These are phyloP conservation scores for Megastigmus dorsalis DNA, from an alignment of 2,888 invertebrate species.

Conservation along the genomic window DNA sequence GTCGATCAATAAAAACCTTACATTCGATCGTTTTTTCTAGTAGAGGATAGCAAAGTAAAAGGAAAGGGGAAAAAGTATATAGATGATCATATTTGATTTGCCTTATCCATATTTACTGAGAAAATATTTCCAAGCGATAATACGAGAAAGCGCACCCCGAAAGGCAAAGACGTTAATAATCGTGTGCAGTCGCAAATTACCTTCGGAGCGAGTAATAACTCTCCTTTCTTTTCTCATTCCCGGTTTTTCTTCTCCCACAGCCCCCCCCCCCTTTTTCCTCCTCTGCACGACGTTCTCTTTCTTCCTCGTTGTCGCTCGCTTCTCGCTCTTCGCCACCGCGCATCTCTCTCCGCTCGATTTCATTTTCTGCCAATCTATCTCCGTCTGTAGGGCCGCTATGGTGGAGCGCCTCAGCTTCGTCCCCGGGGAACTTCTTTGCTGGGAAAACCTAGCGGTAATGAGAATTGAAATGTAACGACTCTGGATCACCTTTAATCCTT, in stretches of 20 bases:
- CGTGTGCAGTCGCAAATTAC: constrained; percentile 40
- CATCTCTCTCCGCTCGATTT: constrained; percentile 56
- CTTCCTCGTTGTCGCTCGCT: constrained; percentile 17
- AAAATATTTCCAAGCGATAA: constrained; percentile 27
- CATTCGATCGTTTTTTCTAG: no score
- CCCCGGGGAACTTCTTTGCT: constrained; percentile 49
- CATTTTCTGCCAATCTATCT: constrained; percentile 61
- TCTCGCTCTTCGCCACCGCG: constrained; percentile 32
- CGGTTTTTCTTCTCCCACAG: constrained; percentile 20
- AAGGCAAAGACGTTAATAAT: constrained; percentile 36
- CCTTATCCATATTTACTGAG: no score
- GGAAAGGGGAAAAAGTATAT: no score
- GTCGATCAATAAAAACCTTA: no score
- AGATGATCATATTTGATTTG: no score
- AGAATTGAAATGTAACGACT: constrained; percentile 63
- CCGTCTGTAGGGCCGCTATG: constrained; percentile 48
- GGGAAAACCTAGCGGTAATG: constrained; percentile 59
- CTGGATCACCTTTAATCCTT: constrained; percentile 60
- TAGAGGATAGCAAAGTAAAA: no score
- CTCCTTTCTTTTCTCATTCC: constrained; percentile 37
- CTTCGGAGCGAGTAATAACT: constrained; percentile 45
- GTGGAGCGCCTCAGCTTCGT: constrained; percentile 48
- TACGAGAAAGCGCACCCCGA: not conserved
- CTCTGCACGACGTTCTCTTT: constrained; percentile 39
- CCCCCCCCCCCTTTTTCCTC: no score